Evolutionary conservation across 2,888 invertebrate species (phyloP), one percentile per base, ranked within the genome.

Genomic region (Drosophila engyochracea): DNA sequence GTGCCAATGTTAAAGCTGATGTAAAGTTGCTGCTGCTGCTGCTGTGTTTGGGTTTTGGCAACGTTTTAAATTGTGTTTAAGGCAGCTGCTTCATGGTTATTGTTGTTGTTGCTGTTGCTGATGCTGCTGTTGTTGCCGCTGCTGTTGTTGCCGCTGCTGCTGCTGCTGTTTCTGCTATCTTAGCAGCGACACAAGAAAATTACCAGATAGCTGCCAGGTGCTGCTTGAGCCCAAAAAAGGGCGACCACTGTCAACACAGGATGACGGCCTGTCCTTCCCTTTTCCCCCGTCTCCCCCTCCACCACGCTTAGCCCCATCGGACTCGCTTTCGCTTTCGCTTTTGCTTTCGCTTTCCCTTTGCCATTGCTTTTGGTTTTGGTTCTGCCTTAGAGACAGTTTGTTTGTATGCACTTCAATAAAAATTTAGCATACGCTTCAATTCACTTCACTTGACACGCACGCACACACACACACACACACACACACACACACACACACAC

Each of bases 331-430:
- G 22, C 19, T 22, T 33, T 7, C 7, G 1, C 12, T 4, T 33
- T 33, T 0, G 4, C 31, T 6, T 41, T 47, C 7, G 28, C n/a
- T 59, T 37, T 70, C 44, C 25, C 41, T 31, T 39, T 44, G 39
- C 49, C 25, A 53, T 22, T 53, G 54, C 19, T 39, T 57, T 14
- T n/a, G 30, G n/a, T 28, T 19, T 22, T 54, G 64, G 22, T 30
- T 39, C 31, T 51, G 69, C 39, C 82, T 78, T 67, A 60, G 55
- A 84, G 79, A 64, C 62, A 72, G 85, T 82, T 74, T 87, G 82
- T 85, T 79, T 87, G 82, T 82, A 87, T 87, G 85, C 82, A 85
- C 85, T 84, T 84, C 88, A 85, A 82, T 87, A 87, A 87, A 87
- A 87, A 84, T 87, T 82, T 87, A 75, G 85, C 83, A 87, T 87